Evolutionary conservation across 1,140 invertebrate species (phyloP).

Genomic region (Bicyclus anynana): DNA sequence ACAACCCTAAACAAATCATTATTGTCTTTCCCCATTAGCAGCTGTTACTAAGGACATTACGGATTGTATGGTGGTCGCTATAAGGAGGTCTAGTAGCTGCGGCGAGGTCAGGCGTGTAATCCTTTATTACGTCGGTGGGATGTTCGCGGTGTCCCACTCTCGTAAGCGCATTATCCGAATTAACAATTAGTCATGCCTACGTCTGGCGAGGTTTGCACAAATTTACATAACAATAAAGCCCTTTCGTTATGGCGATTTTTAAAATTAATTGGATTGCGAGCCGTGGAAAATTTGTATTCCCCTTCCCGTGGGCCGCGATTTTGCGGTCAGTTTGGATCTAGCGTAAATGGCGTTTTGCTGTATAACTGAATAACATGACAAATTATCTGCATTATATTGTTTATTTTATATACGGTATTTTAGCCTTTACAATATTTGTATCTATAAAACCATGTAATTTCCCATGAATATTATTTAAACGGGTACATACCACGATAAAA

Average conservation of each 20-base stretch:
- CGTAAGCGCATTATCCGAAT: constrained; percentile 74
- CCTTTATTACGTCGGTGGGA: constrained; percentile 50
- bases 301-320: constrained; percentile 34
- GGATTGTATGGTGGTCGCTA: too few relatives aligned
- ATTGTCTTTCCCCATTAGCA: too few relatives aligned
- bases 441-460: too few relatives aligned
- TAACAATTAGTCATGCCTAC: constrained; percentile 75
- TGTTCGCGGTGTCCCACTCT: constrained; percentile 50
- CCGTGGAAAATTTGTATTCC: constrained; percentile 62
- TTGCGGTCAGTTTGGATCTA: constrained; percentile 37
- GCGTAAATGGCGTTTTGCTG: constrained; percentile 20
- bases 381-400: background rate
- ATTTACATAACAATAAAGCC: constrained; percentile 75
- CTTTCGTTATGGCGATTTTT: constrained; percentile 67
- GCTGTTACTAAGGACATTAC: too few relatives aligned
- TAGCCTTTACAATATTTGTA: background rate
- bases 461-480: too few relatives aligned
- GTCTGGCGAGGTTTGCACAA: constrained; percentile 70
- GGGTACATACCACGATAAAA: too few relatives aligned
- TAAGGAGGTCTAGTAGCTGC: constrained; percentile 2
- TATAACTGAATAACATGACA: constrained; percentile 17
- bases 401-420: background rate
- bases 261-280: constrained; percentile 72
- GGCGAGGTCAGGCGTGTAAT: constrained; percentile 55
- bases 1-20: too few relatives aligned